Evolutionary conservation across 2,888 invertebrate genomes (phyloP), one percentile per base, ranked within the genome.

Genomic region (Urechis unicinctus): DNA sequence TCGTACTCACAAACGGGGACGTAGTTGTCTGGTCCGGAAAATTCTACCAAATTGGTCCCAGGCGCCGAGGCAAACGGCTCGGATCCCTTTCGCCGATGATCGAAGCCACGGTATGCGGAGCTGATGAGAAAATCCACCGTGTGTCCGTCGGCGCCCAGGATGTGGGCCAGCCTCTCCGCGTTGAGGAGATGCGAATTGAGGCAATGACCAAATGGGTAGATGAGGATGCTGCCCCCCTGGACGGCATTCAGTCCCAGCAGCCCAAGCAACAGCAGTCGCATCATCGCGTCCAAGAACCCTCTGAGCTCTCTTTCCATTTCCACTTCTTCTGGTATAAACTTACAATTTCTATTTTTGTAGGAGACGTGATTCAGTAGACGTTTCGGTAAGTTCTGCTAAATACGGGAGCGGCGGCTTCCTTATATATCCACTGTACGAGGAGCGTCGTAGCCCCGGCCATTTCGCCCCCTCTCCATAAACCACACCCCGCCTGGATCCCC

Each of bases 121-220:
- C 57, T 56, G 47, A 63, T 50, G 2, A 61, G 29, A 55, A 63
- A 53, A 22, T 45, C 31, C 6, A 63, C 56, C 1, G 56, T 28
- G 44, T 63, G 63, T 13, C 58, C 61, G 4, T 26, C 45, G 17
- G 48, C 43, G 1, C 41, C 26, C 30, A 63, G 45, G 13, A 60
- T 56, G 21, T 48, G 24, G 4, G 55, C 60, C 44, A 63, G 51
- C 21, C 53, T 48, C 50, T 63, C 63, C 9, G 60, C 50, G 50
- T 57, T 58, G 13, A 63, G 55, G 25, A 63, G 53, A 31, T 63
- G 63, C 1, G 63, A 63, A 55, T 63, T 63, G 29, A 61, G 36
- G 50, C 63, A 63, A 41, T 62, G 61, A 31, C 62, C 62, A 50
- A 45, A 62, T 1, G 63, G 63, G 50, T 62, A 63, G 24, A 63